phyloP scores from a whole-genome alignment of 2,797 vertebrate genomes.

The Poecilia velifera region DNA sequence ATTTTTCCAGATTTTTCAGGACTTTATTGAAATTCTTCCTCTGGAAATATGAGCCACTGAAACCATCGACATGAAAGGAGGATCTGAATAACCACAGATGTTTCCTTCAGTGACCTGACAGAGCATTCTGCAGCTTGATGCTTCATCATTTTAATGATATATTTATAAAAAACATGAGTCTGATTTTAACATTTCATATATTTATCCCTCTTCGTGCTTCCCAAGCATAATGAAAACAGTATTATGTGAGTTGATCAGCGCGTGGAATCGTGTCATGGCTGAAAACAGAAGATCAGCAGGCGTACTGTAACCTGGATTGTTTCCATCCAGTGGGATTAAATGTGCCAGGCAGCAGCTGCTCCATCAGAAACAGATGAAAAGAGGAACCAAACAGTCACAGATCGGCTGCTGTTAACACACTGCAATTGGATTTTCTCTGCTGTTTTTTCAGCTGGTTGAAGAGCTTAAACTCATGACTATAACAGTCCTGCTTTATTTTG shows the following conservation, averaged over 20 bases:
- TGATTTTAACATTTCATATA: background rate
- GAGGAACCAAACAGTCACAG: background rate
- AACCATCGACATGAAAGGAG: background rate
- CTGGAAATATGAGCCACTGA: background rate
- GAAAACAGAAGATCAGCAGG: background rate
- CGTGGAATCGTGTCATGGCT: background rate
- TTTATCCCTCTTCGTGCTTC: background rate
- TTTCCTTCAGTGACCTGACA: background rate
- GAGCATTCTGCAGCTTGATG: background rate
- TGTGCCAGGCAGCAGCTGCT: slow-evolving; percentile 1
- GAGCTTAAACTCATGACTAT: background rate
- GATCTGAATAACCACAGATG: too few species aligned
- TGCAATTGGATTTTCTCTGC: background rate
- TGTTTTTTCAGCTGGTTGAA: background rate
- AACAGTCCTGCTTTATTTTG: background rate
- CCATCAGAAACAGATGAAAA: background rate
- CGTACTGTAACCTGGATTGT: background rate
- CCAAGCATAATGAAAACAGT: background rate
- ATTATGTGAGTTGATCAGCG: background rate
- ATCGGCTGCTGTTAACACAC: background rate
- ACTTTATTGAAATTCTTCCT: background rate
- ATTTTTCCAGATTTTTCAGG: background rate
- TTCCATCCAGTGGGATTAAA: slow-evolving; percentile 6
- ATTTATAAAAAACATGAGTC: background rate
- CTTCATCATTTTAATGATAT: background rate